phyloP scores from a whole-genome alignment of 2,888 invertebrate species.

The Zaprionus lineosus region DNA sequence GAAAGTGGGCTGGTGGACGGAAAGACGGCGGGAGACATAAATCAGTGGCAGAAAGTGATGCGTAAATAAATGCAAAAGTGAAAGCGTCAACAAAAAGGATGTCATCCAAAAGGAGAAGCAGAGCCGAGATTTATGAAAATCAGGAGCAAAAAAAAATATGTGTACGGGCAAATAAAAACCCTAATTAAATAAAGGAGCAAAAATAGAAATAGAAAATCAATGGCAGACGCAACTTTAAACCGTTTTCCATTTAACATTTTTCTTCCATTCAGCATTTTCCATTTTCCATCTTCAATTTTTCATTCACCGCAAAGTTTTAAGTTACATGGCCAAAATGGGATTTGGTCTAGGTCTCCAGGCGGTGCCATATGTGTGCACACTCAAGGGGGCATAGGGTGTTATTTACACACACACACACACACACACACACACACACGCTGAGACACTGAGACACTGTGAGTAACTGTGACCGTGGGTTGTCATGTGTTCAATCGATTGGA shows the following conservation, averaged over 20 bases:
- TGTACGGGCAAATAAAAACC: slow-evolving; percentile 49
- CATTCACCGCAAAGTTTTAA: slow-evolving; percentile 50
- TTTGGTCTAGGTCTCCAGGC: slow-evolving; percentile 36
- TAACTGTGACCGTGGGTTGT: slow-evolving; percentile 55
- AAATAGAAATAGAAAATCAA: slow-evolving; percentile 58
- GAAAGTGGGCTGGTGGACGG: too few relatives aligned
- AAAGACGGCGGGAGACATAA: slow-evolving; percentile 60
- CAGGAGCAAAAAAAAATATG: neutral
- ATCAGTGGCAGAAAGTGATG: slow-evolving; percentile 73
- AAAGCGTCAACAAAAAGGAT: slow-evolving; percentile 50
- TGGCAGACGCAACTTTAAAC: slow-evolving; percentile 8
- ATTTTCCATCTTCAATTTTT: too few relatives aligned
- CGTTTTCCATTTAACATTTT: too few relatives aligned
- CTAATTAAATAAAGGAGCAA: slow-evolving; percentile 65
- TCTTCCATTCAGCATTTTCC: too few relatives aligned
- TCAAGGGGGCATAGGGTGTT: too few relatives aligned
- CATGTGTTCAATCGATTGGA: slow-evolving; percentile 76
- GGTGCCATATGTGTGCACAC: slow-evolving; percentile 47
- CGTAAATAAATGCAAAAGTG: slow-evolving; percentile 63
- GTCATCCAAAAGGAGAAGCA: slow-evolving; percentile 6
- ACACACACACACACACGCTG: slow-evolving; percentile 27
- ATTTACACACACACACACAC: slow-evolving; percentile 5
- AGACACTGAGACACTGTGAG: too few relatives aligned
- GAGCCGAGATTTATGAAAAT: too few relatives aligned
- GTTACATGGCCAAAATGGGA: slow-evolving; percentile 35